Percentiles rank a stretch among this genome's conserved stretches.
Evolutionary conservation across 2,888 invertebrate genomes (phyloP).

Genomic region (Athrips mouffetella): DNA sequence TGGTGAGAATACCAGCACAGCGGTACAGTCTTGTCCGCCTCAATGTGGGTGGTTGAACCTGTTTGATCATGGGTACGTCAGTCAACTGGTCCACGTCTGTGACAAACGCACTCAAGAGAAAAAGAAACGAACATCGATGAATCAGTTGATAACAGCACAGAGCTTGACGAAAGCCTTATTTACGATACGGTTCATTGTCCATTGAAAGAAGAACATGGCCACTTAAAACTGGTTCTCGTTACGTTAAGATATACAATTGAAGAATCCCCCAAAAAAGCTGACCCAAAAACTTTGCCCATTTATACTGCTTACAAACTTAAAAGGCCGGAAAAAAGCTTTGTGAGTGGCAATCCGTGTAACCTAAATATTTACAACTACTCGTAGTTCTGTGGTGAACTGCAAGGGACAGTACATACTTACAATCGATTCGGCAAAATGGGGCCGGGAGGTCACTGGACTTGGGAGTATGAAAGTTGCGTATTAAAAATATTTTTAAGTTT

Average conservation of each 20-base stretch:
- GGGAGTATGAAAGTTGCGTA: conserved; percentile 24
- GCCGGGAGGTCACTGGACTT: conserved; percentile 49
- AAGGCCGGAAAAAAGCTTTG: conserved; percentile 11
- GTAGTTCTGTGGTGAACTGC: conserved; percentile 23
- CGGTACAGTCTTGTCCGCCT: conserved; percentile 30
- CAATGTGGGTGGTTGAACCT: conserved; percentile 33
- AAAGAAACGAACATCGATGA: conserved; percentile 10
- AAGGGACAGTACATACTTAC: conserved; percentile 37
- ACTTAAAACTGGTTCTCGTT: conserved; percentile 17
- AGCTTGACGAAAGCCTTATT: not conserved
- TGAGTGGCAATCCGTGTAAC: conserved; percentile 6
- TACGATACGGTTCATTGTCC: not conserved
- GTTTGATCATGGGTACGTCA: conserved; percentile 28
- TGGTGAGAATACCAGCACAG: conserved; percentile 43
- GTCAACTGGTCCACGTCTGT: conserved; percentile 27
- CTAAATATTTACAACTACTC: too few species aligned
- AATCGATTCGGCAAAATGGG: conserved; percentile 56
- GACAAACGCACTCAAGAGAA: conserved; percentile 30
- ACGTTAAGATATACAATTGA: conserved; percentile 2
- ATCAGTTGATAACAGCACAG: not conserved
- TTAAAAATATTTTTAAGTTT: conserved; percentile 22
- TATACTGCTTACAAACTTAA: conserved; percentile 1
- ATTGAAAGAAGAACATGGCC: conserved; percentile 5
- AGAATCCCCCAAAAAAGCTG: conserved; percentile 10
- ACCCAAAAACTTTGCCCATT: conserved; percentile 6